Percentiles rank a stretch among this genome's conserved stretches.
Evolutionary conservation across 2,888 invertebrate genomes (phyloP).

Genomic region (Caenorhabditis doughertyi): DNA sequence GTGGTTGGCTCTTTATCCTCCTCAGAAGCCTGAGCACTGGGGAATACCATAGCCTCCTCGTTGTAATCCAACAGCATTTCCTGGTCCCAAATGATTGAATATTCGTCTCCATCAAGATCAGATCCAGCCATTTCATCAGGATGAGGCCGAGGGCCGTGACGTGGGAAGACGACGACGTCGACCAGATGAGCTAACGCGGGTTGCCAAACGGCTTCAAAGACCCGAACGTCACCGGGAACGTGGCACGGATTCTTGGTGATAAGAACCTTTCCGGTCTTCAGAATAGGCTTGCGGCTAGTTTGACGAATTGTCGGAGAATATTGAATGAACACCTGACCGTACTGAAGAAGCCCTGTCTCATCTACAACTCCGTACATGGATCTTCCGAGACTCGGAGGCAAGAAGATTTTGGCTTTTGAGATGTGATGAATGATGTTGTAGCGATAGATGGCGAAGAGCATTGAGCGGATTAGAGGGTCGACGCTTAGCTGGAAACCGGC

Average conservation of each 20-base stretch:
- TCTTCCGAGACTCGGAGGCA: constrained; percentile 79
- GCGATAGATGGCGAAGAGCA: constrained; percentile 77
- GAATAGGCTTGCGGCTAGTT: constrained; percentile 56
- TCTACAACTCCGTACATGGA: constrained; percentile 83
- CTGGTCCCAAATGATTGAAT: constrained; percentile 83
- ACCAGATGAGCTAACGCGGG: constrained; percentile 75
- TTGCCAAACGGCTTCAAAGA: constrained; percentile 77
- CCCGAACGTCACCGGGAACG: constrained; percentile 83
- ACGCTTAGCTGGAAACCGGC: constrained; percentile 72
- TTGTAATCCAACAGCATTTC: constrained; percentile 79
- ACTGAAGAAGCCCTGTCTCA: constrained; percentile 81
- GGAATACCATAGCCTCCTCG: constrained; percentile 77
- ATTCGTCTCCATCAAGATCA: constrained; percentile 84
- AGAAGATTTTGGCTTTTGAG: constrained; percentile 72
- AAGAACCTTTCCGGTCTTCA: constrained; percentile 75
- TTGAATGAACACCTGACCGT: constrained; percentile 82
- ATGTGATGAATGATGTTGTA: constrained; percentile 76
- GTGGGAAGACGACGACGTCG: constrained; percentile 84
- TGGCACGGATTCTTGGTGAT: constrained; percentile 84
- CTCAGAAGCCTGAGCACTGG: constrained; percentile 62
- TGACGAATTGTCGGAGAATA: constrained; percentile 72
- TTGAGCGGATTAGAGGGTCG: constrained; percentile 77
- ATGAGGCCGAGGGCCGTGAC: constrained; percentile 83
- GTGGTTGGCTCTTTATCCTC: constrained; percentile 69
- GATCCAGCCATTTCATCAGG: constrained; percentile 84